Percentiles rank a stretch among this genome's conserved stretches.
phyloP scores from a whole-genome alignment of 2,888 invertebrate species.

The Eupithecia subfuscata region DNA sequence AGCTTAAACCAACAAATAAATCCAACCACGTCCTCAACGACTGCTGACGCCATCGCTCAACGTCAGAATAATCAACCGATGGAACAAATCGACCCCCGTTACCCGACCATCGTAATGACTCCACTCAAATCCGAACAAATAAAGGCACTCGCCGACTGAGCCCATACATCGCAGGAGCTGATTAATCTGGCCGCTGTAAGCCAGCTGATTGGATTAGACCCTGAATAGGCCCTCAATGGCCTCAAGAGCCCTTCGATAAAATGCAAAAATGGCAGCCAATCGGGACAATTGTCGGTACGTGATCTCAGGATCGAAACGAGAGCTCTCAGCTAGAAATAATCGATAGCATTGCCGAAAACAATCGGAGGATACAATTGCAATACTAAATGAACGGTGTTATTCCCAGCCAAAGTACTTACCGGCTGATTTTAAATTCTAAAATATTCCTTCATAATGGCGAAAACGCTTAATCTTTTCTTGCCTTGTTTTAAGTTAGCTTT shows the following conservation, averaged over 20 bases:
- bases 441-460: neutral
- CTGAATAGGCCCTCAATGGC: slow-evolving; percentile 26
- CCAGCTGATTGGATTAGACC: slow-evolving; percentile 31
- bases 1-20: slow-evolving; percentile 16
- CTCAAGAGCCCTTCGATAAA: slow-evolving; percentile 26
- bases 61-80: slow-evolving; percentile 10
- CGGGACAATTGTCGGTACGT: slow-evolving; percentile 23
- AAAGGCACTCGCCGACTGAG: slow-evolving; percentile 10
- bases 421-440: neutral
- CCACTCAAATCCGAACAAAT: slow-evolving; percentile 20
- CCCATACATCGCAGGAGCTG: slow-evolving; percentile 19
- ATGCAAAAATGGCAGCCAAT: slow-evolving; percentile 36
- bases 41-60: slow-evolving; percentile 8
- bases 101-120: slow-evolving; percentile 11
- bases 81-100: slow-evolving; percentile 13
- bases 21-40: neutral
- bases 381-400: neutral
- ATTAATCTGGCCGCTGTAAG: slow-evolving; percentile 27
- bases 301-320: slow-evolving; percentile 13
- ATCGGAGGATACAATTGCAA: neutral
- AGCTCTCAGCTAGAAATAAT: neutral
- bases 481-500: too few relatives aligned
- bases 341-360: neutral
- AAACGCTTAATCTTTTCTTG: too few relatives aligned
- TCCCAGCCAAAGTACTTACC: neutral